Conservation (phyloP, 92 coral and sea anemone genomes). For the Blastomussa wellsi region DNA sequence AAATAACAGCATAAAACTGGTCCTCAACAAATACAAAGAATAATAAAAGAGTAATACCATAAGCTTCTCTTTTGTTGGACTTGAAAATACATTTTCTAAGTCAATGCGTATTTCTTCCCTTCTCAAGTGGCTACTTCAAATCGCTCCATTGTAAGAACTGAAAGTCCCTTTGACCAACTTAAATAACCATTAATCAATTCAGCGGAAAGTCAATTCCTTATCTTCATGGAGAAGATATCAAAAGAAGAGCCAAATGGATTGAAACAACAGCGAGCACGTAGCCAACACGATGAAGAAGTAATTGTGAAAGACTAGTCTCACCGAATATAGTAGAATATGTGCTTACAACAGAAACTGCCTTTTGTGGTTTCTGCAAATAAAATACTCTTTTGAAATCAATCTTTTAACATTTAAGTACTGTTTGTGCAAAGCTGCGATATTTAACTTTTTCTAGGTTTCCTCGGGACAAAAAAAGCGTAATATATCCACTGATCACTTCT, state of each 20-base stretch:
- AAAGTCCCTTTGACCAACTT: not conserved
- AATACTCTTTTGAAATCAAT: too few species aligned
- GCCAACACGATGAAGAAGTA: too few species aligned
- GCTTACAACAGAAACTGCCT: too few species aligned
- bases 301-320: too few species aligned
- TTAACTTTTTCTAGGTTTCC: not conserved
- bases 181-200: too few species aligned
- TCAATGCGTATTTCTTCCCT: not conserved
- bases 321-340: not conserved
- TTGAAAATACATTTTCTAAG: too few species aligned
- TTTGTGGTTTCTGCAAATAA: not conserved
- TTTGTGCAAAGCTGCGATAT: too few species aligned
- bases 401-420: too few species aligned
- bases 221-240: too few species aligned
- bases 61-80: not conserved
- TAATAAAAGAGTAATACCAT: not conserved
- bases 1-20: not conserved
- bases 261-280: not conserved
- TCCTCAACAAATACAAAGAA: not conserved
- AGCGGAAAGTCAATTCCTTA: not conserved
- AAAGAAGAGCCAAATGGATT: not conserved
- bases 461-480: too few species aligned
- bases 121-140: not conserved
- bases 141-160: not conserved
- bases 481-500: not conserved